Percentiles rank a stretch among this genome's conserved stretches.
These are phyloP conservation scores for Camelus bactrianus DNA, from an alignment of 2,113 vertebrate species.

Conservation along the genomic window DNA sequence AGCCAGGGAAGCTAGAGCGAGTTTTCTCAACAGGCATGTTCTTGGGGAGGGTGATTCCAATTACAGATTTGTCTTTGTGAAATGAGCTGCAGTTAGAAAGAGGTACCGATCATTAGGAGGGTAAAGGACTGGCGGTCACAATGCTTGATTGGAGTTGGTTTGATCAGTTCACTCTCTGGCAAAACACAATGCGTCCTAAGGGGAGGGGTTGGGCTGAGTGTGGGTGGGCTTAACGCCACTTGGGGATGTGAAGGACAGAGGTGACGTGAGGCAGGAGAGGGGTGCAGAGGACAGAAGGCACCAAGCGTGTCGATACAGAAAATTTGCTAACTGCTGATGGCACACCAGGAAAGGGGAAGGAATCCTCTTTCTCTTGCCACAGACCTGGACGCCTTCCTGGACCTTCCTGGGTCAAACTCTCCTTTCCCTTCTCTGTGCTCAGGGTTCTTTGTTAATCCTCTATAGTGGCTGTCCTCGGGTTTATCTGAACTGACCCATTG, in stretches of 20 bases:
- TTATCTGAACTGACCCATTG: not conserved
- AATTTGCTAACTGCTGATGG: not conserved
- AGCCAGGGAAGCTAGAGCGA: not conserved
- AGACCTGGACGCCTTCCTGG: not conserved
- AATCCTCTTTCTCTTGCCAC: not conserved
- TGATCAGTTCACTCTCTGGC: not conserved
- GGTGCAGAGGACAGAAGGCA: not conserved
- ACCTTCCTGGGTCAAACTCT: not conserved
- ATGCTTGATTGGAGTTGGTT: not conserved
- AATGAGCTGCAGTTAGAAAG: not conserved
- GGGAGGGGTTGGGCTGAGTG: not conserved
- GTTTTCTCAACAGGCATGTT: not conserved
- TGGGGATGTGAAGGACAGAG: not conserved
- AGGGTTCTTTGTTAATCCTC: not conserved
- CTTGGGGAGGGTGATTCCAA: not conserved
- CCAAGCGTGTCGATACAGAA: not conserved
- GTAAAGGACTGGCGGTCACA: not conserved
- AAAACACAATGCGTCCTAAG: not conserved
- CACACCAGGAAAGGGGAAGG: not conserved
- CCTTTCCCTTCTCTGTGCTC: not conserved
- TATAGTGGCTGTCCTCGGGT: not conserved
- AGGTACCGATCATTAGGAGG: not conserved
- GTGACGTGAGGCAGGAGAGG: not conserved
- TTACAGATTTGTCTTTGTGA: not conserved
- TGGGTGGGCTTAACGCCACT: not conserved